Evolutionary conservation across 2,888 invertebrate species (phyloP).

Genomic region (Dryobotodes eremita): DNA sequence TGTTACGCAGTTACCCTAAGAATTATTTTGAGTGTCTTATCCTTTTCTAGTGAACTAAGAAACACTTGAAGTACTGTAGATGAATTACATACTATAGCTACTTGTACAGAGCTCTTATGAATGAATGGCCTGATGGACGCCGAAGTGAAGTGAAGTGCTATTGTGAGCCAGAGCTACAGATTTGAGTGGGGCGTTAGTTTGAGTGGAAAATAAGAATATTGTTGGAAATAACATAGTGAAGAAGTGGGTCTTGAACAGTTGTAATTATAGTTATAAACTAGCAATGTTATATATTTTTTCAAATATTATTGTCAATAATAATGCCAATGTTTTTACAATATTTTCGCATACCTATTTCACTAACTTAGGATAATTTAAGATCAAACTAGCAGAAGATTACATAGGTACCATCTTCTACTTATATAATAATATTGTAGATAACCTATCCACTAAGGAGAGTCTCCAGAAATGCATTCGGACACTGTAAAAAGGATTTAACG

Average conservation of each 20-base stretch:
- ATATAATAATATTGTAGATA: background rate
- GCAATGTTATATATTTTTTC: background rate
- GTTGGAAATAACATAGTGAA: background rate
- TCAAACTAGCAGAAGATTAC: background rate
- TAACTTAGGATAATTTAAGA: too few species aligned
- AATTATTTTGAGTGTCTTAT: background rate
- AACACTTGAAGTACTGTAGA: slow-evolving; percentile 8
- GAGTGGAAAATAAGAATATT: slow-evolving; percentile 20
- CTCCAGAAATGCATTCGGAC: background rate
- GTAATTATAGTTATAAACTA: background rate
- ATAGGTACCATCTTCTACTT: background rate
- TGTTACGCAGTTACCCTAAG: background rate
- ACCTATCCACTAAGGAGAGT: background rate
- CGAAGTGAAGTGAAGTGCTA: slow-evolving; percentile 37
- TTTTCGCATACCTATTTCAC: too few species aligned
- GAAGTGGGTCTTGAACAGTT: background rate
- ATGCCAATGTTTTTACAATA: too few species aligned
- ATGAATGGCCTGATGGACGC: slow-evolving; percentile 35
- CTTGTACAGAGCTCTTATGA: slow-evolving; percentile 21
- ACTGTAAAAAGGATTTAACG: background rate
- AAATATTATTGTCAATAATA: too few species aligned
- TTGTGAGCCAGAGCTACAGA: slow-evolving; percentile 40
- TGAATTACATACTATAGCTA: slow-evolving; percentile 9
- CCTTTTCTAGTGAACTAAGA: background rate
- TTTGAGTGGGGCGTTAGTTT: slow-evolving; percentile 38